Evolutionary conservation across 2,113 vertebrate genomes (phyloP).

Genomic region (Pithys albifrons): DNA sequence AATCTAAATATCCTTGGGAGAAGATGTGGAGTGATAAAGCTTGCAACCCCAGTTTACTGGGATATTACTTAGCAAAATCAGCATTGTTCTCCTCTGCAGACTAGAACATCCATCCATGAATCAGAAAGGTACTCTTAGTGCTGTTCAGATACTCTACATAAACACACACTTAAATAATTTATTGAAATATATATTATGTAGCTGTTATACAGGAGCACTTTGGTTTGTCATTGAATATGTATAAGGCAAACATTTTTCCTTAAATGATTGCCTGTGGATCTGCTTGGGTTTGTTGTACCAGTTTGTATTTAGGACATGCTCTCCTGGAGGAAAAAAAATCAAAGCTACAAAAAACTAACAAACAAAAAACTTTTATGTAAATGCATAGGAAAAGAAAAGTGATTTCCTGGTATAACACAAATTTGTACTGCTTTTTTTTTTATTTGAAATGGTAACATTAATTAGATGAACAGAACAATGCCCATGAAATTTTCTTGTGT

Average conservation of each 20-base stretch:
- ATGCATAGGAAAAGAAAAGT: neutral
- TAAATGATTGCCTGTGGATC: constrained; percentile 45
- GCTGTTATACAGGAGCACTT: constrained; percentile 24
- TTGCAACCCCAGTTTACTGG: neutral
- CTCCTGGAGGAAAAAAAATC: neutral
- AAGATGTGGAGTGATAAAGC: neutral
- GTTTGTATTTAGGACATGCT: constrained; percentile 13
- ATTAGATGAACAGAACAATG: neutral
- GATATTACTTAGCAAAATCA: neutral
- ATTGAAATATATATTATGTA: constrained; percentile 48
- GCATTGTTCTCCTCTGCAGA: neutral
- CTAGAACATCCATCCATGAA: neutral
- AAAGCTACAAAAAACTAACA: neutral
- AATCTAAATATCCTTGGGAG: neutral
- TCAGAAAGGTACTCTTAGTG: neutral
- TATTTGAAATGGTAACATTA: neutral
- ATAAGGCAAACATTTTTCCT: constrained; percentile 32
- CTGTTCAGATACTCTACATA: neutral
- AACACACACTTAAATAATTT: constrained; percentile 41
- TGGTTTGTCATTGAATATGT: constrained; percentile 43
- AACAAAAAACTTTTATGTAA: constrained; percentile 1
- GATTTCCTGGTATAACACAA: neutral
- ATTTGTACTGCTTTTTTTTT: neutral
- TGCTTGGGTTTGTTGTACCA: constrained; percentile 22
- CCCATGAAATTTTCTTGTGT: neutral